These are phyloP conservation scores for Bombus vancouverensis DNA, from an alignment of 1,140 invertebrate genomes.

Conservation along the genomic window DNA sequence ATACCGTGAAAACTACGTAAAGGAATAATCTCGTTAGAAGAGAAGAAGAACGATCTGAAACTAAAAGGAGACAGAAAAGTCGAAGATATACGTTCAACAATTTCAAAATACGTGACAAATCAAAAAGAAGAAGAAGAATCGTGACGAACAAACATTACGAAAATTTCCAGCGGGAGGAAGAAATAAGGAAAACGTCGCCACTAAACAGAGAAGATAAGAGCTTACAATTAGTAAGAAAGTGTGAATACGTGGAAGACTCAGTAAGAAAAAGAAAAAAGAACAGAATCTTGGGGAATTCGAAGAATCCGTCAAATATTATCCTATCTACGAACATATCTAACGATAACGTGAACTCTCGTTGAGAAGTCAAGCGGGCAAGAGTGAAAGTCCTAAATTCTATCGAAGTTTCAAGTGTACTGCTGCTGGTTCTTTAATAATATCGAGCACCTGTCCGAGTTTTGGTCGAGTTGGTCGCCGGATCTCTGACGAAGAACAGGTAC, in stretches of 20 bases:
- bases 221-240: not conserved
- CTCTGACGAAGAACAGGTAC: not conserved
- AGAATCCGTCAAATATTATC: no score
- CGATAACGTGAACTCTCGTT: not conserved
- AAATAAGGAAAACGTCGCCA: not conserved
- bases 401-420: not conserved
- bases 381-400: slow-evolving; percentile 33
- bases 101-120: not conserved
- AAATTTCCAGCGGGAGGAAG: not conserved
- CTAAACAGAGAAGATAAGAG: no score
- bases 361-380: not conserved
- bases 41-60: no score
- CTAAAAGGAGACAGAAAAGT: no score
- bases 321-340: not conserved
- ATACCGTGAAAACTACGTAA: no score
- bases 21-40: no score
- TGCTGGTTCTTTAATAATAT: not conserved
- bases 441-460: no score
- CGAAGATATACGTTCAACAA: no score
- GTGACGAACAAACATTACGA: not conserved
- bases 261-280: no score
- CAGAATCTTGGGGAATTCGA: not conserved
- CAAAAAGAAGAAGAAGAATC: not conserved
- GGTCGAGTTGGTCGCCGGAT: not conserved
- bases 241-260: not conserved